These are phyloP conservation scores for Pomatorhinus ruficollis DNA, from an alignment of 2,113 vertebrate species.

Conservation along the genomic window DNA sequence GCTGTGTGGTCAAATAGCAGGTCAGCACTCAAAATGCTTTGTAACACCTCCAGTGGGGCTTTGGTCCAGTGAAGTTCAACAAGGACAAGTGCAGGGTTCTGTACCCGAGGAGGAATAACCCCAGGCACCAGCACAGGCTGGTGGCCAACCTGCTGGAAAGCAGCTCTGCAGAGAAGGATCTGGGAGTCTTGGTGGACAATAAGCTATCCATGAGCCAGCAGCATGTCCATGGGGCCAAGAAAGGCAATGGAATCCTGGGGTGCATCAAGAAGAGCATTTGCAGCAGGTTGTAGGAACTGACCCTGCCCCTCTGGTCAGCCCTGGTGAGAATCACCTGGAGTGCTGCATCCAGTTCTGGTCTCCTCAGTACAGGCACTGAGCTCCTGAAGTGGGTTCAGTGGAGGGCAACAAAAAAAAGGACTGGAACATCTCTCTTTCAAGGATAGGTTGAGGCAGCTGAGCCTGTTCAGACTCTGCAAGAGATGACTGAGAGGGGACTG, in stretches of 20 bases:
- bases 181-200: background rate
- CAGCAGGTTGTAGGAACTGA: background rate
- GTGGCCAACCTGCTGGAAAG: background rate
- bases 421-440: background rate
- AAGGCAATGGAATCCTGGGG: background rate
- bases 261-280: background rate
- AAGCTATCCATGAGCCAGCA: background rate
- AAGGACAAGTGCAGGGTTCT: background rate
- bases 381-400: background rate
- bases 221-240: background rate
- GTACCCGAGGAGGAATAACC: accelerated
- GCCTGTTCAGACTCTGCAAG: background rate
- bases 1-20: background rate
- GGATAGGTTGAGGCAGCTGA: background rate
- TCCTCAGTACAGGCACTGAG: background rate
- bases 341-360: background rate
- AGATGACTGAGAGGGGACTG: background rate
- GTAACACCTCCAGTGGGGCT: accelerated
- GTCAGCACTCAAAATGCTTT: background rate
- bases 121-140: background rate
- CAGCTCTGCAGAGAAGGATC: background rate
- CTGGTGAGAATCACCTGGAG: background rate
- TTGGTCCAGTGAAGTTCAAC: background rate
- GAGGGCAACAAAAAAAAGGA: background rate
- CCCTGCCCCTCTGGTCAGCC: background rate